Evolutionary conservation across 2,888 invertebrate genomes (phyloP).

Genomic region (Erebia epiphron): DNA sequence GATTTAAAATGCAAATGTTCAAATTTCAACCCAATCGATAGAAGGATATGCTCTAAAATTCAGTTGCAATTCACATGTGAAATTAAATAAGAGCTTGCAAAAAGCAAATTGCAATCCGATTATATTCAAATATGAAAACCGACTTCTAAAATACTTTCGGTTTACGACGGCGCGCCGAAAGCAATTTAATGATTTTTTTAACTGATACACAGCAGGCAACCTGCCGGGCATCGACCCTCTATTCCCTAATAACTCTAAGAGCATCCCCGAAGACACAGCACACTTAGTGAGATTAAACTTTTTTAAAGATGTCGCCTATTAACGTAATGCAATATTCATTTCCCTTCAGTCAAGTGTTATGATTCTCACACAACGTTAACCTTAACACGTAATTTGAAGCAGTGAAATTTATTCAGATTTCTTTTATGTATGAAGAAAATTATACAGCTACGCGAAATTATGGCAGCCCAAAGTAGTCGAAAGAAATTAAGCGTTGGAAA

Average conservation of each 20-base stretch:
- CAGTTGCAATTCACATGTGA: no score
- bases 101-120: background rate
- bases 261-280: slow-evolving; percentile 27
- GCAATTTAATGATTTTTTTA: slow-evolving; percentile 18
- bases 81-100: background rate
- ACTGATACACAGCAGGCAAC: background rate
- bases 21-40: no score
- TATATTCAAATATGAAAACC: background rate
- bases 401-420: slow-evolving; percentile 14
- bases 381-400: slow-evolving; percentile 1
- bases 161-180: background rate
- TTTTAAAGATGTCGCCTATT: background rate
- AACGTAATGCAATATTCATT: slow-evolving; percentile 4
- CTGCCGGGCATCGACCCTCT: background rate
- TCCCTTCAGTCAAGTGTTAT: slow-evolving; percentile 9
- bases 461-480: background rate
- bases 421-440: slow-evolving; percentile 20
- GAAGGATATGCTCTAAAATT: no score
- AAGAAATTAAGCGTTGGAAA: background rate
- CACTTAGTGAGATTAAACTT: slow-evolving; percentile 30
- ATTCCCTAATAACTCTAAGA: slow-evolving; percentile 31
- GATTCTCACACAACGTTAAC: slow-evolving; percentile 19
- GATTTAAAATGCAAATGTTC: no score
- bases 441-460: slow-evolving; percentile 1
- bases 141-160: background rate